These are phyloP conservation scores for Lemur catta DNA, from an alignment of 2,797 vertebrate species.

Conservation along the genomic window DNA sequence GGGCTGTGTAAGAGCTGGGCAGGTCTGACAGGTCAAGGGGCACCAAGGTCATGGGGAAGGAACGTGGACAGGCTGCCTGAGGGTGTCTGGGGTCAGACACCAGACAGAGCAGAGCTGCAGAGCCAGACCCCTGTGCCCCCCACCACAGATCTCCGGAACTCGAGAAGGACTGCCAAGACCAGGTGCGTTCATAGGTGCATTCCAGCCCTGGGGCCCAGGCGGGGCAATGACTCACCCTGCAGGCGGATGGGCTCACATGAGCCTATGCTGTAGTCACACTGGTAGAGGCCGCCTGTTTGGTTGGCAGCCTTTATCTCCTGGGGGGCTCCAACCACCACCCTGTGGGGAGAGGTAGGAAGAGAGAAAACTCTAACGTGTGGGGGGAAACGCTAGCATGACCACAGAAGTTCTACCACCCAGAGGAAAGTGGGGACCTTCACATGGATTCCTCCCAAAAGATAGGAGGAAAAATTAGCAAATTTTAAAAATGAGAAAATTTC, in stretches of 20 bases:
- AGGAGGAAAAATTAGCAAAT: not conserved
- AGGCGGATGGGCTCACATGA: conserved; percentile 29
- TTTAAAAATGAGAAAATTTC: not conserved
- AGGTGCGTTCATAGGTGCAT: not conserved
- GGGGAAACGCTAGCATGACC: not conserved
- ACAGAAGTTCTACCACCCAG: not conserved
- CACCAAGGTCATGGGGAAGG: not conserved
- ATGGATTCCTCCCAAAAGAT: not conserved
- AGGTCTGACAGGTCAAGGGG: not conserved
- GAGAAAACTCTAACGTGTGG: not conserved
- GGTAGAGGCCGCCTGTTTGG: conserved; percentile 60
- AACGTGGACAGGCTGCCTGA: not conserved
- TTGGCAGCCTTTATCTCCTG: conserved; percentile 27
- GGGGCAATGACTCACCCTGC: conserved; percentile 49
- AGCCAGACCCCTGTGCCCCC: not conserved
- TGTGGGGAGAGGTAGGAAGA: not conserved
- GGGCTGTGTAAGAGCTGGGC: not conserved
- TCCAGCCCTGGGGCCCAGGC: not conserved
- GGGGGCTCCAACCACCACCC: conserved; percentile 72
- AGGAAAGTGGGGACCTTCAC: not conserved
- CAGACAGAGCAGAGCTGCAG: not conserved
- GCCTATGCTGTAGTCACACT: conserved; percentile 39
- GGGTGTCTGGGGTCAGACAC: not conserved
- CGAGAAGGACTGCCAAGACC: not conserved
- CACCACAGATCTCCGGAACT: no score